Base-by-base conservation (phyloP, 2,888 invertebrate genomes). In the Dugesia japonica region DNA sequence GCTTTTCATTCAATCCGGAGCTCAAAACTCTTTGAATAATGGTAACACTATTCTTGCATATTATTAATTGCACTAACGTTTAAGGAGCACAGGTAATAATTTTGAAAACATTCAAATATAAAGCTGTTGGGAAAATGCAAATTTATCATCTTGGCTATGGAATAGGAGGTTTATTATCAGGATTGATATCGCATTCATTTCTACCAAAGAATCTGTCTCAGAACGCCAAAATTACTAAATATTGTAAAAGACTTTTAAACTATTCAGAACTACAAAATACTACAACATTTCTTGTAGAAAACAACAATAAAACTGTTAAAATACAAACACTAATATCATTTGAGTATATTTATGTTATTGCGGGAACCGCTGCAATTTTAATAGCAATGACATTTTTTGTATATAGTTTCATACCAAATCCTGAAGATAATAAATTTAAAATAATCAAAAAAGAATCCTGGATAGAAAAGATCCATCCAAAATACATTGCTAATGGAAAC, bases 91-190 rank as follows among this genome's bases (percentile, higher is more conserved):
- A 56, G n/a, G 4, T 56, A 56, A n/a, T 56, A 1, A 56, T 56
- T 13, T 56, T 56, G 17, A 56, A 56, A n/a, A 56, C 56, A 56
- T 56, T 56, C 23, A 56, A 56, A n/a, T 1, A 20, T 20, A 56
- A 56, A n/a, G 56, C 56, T n/a, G 56, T 56, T 4, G 56, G 56
- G 17, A 56, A 56, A 56, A 56, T 56, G 56, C 56, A 56, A 56
- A 56, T 56, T 13, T 56, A 56, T 56, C 56, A 56, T 56, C 17
- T 56, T 4, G 56, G 56, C 4, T 56, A 56, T 23, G 56, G 56
- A 56, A 56, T 56, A 56, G 56, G 56, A 56, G 56, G 56, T 1
- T 56, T 56, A 56, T 23, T 56, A 20, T 56, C 56, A 56, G 56
- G 56, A 56, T 56, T 56, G 17, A 56, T 56, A 4, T n/a, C 56